A percentile compares a stretch with the other conserved stretches of the same genome.
phyloP scores from a whole-genome alignment of 2,797 vertebrate species.

The Spheniscus humboldti region DNA sequence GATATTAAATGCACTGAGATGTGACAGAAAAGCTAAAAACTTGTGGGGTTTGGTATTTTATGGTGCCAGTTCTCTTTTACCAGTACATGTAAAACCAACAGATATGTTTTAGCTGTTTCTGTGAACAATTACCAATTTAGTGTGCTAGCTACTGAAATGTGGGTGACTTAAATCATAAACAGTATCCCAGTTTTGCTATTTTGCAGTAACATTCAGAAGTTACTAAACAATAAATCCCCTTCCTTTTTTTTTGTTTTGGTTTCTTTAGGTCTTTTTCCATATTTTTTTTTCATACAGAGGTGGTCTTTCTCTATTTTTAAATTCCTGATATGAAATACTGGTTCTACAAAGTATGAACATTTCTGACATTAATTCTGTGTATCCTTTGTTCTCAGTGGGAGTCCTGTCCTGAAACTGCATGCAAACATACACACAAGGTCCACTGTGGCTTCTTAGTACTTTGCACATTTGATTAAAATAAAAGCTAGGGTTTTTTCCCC shows the following conservation, averaged over 20 bases:
- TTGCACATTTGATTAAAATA: neutral
- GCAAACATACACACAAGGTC: neutral
- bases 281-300: neutral
- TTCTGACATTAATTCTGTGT: neutral
- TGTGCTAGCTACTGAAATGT: conserved; percentile 31
- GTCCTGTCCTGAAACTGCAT: neutral
- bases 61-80: conserved; percentile 50
- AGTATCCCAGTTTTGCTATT: neutral
- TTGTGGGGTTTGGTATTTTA: conserved; percentile 72
- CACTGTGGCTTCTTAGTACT: neutral
- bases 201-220: neutral
- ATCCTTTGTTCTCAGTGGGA: neutral
- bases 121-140: conserved; percentile 55
- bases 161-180: conserved; percentile 13
- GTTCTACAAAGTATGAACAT: neutral
- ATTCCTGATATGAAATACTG: neutral
- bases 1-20: conserved; percentile 80
- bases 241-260: neutral
- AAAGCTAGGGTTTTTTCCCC: neutral
- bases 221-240: neutral
- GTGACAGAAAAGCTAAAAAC: conserved; percentile 75
- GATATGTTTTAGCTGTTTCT: conserved; percentile 62
- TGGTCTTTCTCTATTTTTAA: neutral
- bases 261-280: neutral
- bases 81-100: conserved; percentile 64